A percentile compares a stretch with the other conserved stretches of the same genome.
phyloP scores from a whole-genome alignment of 2,113 vertebrate species.

The Mus pahari region DNA sequence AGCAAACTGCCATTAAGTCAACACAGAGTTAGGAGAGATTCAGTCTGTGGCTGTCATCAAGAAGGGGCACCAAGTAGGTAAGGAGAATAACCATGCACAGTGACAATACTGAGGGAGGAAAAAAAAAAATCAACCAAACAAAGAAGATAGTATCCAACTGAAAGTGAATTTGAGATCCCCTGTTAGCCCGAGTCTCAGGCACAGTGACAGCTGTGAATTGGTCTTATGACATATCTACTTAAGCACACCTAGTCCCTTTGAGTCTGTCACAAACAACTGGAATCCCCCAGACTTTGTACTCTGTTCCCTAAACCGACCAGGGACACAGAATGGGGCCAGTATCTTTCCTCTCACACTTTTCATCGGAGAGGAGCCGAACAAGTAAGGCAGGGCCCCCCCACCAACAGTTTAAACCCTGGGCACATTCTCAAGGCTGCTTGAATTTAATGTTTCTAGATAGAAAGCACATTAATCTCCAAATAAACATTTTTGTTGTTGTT shows the following conservation, averaged over 20 bases:
- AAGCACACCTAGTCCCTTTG: not conserved
- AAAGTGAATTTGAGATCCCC: not conserved
- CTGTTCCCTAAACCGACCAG: not conserved
- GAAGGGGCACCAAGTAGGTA: not conserved
- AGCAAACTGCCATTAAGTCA: not conserved
- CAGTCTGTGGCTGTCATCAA: not conserved
- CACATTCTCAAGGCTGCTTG: not conserved
- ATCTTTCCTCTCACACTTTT: not conserved
- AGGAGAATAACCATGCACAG: not conserved
- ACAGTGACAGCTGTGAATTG: not conserved
- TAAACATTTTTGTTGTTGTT: not conserved
- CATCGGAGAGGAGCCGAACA: not conserved
- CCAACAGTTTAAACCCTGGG: not conserved
- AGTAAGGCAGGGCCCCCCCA: not conserved
- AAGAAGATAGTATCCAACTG: not conserved
- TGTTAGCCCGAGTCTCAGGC: not conserved
- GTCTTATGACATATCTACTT: not conserved
- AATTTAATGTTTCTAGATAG: not conserved
- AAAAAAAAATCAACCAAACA: not conserved
- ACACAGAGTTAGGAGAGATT: not conserved
- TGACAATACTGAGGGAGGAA: not conserved
- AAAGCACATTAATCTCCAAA: not conserved
- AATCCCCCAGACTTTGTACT: not conserved
- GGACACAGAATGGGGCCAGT: not conserved
- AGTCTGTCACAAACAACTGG: not conserved